Base-by-base conservation (phyloP, 2,888 invertebrate species). In the Scotopteryx bipunctaria region DNA sequence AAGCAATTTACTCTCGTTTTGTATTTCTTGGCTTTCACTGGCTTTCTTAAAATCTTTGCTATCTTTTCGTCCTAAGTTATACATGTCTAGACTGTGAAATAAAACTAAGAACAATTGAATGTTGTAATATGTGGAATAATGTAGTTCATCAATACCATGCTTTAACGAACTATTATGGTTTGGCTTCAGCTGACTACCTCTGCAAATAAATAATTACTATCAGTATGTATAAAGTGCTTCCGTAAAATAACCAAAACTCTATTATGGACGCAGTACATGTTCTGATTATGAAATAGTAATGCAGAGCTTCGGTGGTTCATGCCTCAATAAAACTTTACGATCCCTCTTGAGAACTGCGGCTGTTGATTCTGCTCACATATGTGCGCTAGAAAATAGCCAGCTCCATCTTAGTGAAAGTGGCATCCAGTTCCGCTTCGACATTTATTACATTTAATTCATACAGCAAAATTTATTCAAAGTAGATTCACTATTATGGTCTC, bases 381-480 rank as follows among this genome's bases (percentile, higher is more conserved):
- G 63, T 64, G 71, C 71, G 69, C 76, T 75, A 80, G 82, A 83
- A 82, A 79, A 82, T 78, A 79, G 76, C 79, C 71, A 79, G 33
- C 35, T 74, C 81, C 80, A 80, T 73, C 67, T 67, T 66, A 86
- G 88, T 88, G 88, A 89, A 89, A 89, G 88, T 88, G 79, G 72
- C 71, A 71, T 76, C 71, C 70, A 83, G 81, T 82, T 83, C 81
- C 81, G 84, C 83, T 82, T 82, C 76, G 79, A 80, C 81, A 81
- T 81, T 78, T 77, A 78, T 68, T 69, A 67, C 67, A 68, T 74
- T 76, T 76, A 71, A 77, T 72, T 64, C 59, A 67, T 67, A 65
- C 62, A 66, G 61, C 59, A 17, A 17, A 37, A 47, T 41, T 3
- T 15, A 19, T 27, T 57, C 54, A 60, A 55, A 59, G 25, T 49